A percentile compares a stretch with the other conserved stretches of the same genome.
phyloP scores from a whole-genome alignment of 2,113 vertebrate species.

The Thamnaconus septentrionalis region DNA sequence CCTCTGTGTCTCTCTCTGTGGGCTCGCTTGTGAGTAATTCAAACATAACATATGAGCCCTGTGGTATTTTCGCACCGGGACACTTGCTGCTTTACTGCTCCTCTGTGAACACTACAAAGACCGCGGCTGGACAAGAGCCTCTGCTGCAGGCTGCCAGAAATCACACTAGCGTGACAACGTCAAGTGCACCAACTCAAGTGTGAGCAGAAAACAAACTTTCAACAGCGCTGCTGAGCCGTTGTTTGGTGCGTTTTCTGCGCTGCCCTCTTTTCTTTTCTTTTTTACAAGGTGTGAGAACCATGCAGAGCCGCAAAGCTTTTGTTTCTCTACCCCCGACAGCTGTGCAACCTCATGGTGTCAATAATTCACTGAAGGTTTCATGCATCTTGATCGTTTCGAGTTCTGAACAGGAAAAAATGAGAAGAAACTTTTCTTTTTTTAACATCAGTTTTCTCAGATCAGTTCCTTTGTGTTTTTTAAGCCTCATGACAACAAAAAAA shows the following conservation, averaged over 20 bases:
- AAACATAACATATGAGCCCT: slow-evolving; percentile 25
- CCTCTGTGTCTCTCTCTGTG: neutral
- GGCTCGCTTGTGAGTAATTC: slow-evolving; percentile 26
- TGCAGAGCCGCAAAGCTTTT: slow-evolving; percentile 15
- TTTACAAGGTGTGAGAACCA: slow-evolving; percentile 46
- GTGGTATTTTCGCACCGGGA: slow-evolving; percentile 24
- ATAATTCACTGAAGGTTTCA: neutral
- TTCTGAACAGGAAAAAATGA: no score
- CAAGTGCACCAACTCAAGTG: slow-evolving; percentile 46
- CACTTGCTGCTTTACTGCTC: slow-evolving; percentile 46
- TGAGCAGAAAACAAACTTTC: slow-evolving; percentile 58
- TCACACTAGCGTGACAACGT: slow-evolving; percentile 58
- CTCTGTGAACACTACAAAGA: slow-evolving; percentile 47
- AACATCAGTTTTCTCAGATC: no score
- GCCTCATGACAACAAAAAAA: neutral
- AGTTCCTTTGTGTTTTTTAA: neutral
- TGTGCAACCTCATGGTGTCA: neutral
- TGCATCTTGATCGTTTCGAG: no score
- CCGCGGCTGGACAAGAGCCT: slow-evolving; percentile 24
- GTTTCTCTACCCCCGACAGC: slow-evolving; percentile 33
- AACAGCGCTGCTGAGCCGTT: slow-evolving; percentile 29
- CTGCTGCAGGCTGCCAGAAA: slow-evolving; percentile 53
- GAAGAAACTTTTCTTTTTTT: no score
- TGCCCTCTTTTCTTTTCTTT: slow-evolving; percentile 1
- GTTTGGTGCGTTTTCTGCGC: neutral